These are phyloP conservation scores for Morone chrysops DNA, from an alignment of 2,113 vertebrate species.

Conservation along the genomic window DNA sequence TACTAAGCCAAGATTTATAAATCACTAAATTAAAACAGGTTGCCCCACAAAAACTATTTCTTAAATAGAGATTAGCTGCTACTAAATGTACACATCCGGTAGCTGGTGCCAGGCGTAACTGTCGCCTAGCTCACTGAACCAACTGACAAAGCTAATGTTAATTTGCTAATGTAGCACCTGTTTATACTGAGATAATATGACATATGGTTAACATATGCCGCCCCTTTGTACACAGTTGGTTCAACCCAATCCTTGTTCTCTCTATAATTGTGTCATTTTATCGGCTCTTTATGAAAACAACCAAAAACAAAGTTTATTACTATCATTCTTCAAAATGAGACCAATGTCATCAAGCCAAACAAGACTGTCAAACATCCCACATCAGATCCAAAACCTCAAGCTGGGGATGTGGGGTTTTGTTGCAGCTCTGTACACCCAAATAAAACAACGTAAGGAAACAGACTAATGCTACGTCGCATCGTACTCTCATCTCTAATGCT, in stretches of 20 bases:
- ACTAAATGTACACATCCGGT: background rate
- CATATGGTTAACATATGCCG: background rate
- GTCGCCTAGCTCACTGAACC: background rate
- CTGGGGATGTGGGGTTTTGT: background rate
- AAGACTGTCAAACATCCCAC: background rate
- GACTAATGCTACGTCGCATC: background rate
- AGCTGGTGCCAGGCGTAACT: background rate
- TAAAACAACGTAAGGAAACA: background rate
- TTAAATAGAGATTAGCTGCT: background rate
- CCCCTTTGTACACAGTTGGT: background rate
- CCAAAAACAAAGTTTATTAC: background rate
- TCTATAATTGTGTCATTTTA: background rate
- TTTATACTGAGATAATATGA: background rate
- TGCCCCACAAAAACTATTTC: background rate
- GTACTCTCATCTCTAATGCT: conserved; percentile 5
- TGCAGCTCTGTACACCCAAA: background rate
- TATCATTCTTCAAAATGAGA: background rate
- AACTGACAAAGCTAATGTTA: background rate
- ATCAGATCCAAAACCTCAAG: background rate
- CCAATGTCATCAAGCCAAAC: background rate
- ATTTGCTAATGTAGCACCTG: background rate
- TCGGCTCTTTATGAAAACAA: background rate
- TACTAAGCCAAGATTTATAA: background rate
- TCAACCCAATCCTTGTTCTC: background rate
- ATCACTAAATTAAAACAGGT: background rate